Evolutionary conservation across 2,888 invertebrate species (phyloP).

Genomic region (Rhyacophila evoluta): DNA sequence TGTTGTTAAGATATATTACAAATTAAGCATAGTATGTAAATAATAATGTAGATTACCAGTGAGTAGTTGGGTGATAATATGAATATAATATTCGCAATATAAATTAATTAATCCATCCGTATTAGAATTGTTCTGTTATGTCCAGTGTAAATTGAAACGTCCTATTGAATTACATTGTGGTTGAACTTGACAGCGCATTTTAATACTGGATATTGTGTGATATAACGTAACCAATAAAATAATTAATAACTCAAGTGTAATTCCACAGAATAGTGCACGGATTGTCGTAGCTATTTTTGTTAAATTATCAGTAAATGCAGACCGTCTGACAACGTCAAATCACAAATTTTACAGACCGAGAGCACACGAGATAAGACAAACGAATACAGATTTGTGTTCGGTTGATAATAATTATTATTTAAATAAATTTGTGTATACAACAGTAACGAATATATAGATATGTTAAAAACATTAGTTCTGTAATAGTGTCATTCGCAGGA

Average conservation of each 20-base stretch:
- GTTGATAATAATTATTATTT: neutral
- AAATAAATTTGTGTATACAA: neutral
- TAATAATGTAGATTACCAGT: neutral
- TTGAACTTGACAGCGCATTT: neutral
- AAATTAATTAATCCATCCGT: conserved; percentile 8
- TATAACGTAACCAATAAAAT: neutral
- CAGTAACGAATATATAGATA: neutral
- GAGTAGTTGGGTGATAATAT: neutral
- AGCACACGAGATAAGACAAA: neutral
- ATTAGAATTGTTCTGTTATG: neutral
- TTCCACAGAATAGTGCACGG: neutral
- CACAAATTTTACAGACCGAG: neutral
- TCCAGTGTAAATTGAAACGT: conserved; percentile 4
- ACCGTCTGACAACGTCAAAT: neutral
- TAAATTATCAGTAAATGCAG: neutral
- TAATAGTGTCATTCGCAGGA: neutral
- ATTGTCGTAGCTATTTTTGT: neutral
- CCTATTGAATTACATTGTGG: conserved; percentile 10
- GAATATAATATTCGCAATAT: neutral
- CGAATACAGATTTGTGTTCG: neutral
- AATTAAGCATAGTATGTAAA: too few species aligned
- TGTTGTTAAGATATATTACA: neutral
- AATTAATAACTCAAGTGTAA: neutral
- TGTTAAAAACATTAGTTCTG: neutral
- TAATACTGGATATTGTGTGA: neutral